phyloP scores from a whole-genome alignment of 2,113 vertebrate genomes.

The Irena cyanogastra region DNA sequence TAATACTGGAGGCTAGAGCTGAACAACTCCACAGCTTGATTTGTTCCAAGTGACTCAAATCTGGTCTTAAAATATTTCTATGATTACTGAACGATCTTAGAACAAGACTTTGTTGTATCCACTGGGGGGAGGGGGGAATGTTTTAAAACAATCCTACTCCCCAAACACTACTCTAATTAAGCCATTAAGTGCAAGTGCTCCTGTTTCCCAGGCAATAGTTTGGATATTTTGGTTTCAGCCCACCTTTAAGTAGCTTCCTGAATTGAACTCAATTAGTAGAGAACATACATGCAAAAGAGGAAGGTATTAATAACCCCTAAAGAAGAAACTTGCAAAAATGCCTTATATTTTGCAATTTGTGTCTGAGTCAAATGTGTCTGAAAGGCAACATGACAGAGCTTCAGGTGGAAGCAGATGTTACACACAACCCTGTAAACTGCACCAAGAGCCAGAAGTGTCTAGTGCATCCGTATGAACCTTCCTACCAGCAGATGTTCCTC shows the following conservation, averaged over 20 bases:
- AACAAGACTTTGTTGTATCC: neutral
- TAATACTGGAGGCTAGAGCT: neutral
- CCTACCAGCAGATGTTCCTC: neutral
- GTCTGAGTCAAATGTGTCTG: neutral
- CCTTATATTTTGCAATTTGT: neutral
- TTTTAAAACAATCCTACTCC: neutral
- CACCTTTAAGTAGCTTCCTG: neutral
- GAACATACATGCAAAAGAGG: neutral
- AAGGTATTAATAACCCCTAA: neutral
- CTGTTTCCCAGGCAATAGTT: neutral
- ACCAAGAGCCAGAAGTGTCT: neutral
- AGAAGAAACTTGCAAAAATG: neutral
- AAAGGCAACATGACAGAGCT: neutral
- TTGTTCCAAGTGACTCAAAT: neutral
- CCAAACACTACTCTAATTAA: neutral
- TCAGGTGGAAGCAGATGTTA: neutral
- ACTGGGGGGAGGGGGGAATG: neutral
- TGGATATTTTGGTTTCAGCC: neutral
- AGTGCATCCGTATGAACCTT: fast-evolving
- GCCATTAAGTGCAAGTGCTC: neutral
- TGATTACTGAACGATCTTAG: neutral
- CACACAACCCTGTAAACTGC: neutral
- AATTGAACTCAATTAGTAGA: neutral
- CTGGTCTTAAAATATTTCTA: constrained; percentile 23
- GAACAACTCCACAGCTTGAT: neutral